Base-by-base conservation (phyloP, 2,888 invertebrate genomes). In the Thymelicus lineola region DNA sequence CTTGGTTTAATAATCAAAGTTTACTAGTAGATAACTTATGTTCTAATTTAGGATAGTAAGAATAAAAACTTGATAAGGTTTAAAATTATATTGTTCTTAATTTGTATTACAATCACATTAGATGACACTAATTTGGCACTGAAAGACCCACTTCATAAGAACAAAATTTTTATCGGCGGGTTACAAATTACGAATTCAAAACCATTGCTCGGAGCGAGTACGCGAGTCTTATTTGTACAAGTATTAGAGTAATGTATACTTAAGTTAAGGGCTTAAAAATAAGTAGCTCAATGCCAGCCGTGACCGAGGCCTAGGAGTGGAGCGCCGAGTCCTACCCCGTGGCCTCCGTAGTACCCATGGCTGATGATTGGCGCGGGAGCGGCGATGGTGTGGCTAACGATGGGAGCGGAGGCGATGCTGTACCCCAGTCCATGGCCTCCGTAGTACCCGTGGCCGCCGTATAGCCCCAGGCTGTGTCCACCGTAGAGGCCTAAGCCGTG, bases 71-170 rank as follows among this genome's bases (percentile, higher is more conserved):
- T 42, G 42, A 12, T 42, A 12, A 7, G 7, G 20, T 42, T 59
- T 60, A 66, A 66, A 60, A 60, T 38, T 53, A 6, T 66, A 60
- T 66, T 66, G 28, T 59, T 14, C 59, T 66, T 66, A 66, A 17
- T 50, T 17, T 20, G 17, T 42, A 59, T 48, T 36, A 73, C 73
- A 75, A 72, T 71, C 72, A 77, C 72, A 74, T 72, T 74, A 78
- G 67, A 72, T 74, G 74, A 78, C 76, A 75, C 75, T 80, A 85
- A 83, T 86, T 87, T 86, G 84, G 84, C 87, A 87, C 85, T 82
- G 79, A 79, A 65, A 76, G 70, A 74, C 73, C 67, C 72, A 72
- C 70, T 28, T 64, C 48, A 48, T 50, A 9, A 50, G 7, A 50
- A 14, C 12, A 17, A 35, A 15, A 59, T 48, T 28, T 53, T 20